Base-by-base conservation (phyloP, 2,113 vertebrate species). In the Rhineura floridana region DNA sequence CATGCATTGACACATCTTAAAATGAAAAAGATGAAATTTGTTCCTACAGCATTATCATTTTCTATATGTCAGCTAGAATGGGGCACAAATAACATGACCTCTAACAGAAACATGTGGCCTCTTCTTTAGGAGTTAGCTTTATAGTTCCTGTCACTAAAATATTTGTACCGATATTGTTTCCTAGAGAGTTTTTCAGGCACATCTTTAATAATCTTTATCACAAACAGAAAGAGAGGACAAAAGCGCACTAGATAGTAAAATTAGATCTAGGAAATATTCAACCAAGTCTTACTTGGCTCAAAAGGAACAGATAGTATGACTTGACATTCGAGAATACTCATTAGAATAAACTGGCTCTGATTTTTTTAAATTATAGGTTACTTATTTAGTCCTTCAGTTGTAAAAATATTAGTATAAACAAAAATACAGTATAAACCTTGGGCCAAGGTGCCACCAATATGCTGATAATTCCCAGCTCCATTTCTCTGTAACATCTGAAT, bases 61-160 rank as follows among this genome's bases (percentile, higher is more conserved):
- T 87, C 1, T 48, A 0, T 3, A 87, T 81, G 77, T 70, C 21
- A 77, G 39, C 46, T 0, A 67, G 0, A 1, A 2, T 42, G 6
- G 0, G 81, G 69, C 4, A 8, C 0, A 12, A 39, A 15, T 62
- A 89, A 88, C 81, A 79, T 4, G 25, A 72, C 39, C 87, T 87
- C 25, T n/a, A 87, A 52, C 0, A 3, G 4, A 21, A 2, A 46
- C 0, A 15, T 7, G 30, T 62, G n/a, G 0, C 52, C 52, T 50
- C 42, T 88, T 92, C 23, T 90, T 3, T n/a, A 48, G 3, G 6
- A 90, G 65, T 63, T 63, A 62, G 83, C 3, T 85, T n/a, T 85
- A 39, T 11, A 1, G 3, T 4, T 59, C 0, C 28, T 70, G 75
- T 1, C 33, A 44, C 30, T 33, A 1, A 55, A 85, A 79, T 2